Evolutionary conservation across 2,113 vertebrate species (phyloP).

Genomic region (Tauraco erythrolophus): DNA sequence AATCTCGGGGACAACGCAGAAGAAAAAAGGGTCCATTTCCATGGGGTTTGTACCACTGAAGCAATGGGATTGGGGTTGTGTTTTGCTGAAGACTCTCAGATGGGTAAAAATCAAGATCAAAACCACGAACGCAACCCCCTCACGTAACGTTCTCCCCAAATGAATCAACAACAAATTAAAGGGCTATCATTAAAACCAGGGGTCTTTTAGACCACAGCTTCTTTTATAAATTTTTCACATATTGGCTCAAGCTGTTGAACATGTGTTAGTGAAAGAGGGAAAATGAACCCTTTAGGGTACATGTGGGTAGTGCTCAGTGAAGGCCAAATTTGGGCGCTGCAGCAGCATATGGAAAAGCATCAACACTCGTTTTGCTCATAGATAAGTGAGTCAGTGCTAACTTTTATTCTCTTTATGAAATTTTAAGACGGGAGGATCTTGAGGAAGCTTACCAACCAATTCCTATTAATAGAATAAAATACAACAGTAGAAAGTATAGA

Average conservation of each 20-base stretch:
- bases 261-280: background rate
- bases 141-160: background rate
- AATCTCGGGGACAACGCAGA: too few relatives aligned
- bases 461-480: background rate
- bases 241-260: background rate
- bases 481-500: background rate
- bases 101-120: background rate
- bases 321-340: background rate
- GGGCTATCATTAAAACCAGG: background rate
- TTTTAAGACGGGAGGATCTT: background rate
- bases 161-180: background rate
- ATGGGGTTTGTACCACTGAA: background rate
- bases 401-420: background rate
- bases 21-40: rapidly evolving
- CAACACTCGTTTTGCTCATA: background rate
- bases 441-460: background rate
- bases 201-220: background rate
- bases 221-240: background rate
- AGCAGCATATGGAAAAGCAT: background rate
- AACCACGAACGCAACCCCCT: too few relatives aligned
- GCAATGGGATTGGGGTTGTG: background rate
- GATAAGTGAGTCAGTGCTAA: background rate
- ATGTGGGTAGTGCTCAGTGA: background rate
- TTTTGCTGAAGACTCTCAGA: background rate
- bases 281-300: background rate